Conservation (phyloP, 2,113 vertebrate genomes). For the Aythya baeri region DNA sequence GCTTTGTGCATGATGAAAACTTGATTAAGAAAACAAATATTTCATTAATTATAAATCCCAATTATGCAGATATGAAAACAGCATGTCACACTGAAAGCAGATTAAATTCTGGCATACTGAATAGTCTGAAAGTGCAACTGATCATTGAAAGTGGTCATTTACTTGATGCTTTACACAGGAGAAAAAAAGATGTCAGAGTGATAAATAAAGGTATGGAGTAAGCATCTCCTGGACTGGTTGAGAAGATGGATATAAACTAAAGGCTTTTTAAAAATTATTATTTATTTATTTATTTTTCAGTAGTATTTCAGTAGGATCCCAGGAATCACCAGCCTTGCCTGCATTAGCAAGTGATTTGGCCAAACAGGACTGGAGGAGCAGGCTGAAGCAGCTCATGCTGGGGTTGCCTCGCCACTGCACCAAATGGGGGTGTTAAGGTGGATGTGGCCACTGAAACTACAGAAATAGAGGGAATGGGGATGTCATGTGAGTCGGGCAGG, state of each 20-base stretch:
- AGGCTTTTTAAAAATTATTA: too few species aligned
- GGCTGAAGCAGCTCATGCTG: background rate
- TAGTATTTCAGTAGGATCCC: background rate
- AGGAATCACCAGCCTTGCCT: background rate
- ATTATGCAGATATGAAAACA: background rate
- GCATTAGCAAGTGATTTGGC: background rate
- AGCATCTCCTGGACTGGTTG: background rate
- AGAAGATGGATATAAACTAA: background rate
- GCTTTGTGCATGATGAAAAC: background rate
- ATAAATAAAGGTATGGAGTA: background rate
- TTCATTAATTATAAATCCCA: background rate
- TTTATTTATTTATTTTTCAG: background rate
- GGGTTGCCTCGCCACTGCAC: background rate
- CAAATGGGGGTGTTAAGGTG: background rate
- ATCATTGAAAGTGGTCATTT: background rate
- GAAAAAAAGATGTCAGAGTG: background rate
- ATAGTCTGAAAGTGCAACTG: background rate
- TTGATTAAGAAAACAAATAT: background rate
- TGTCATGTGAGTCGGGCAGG: rapidly evolving
- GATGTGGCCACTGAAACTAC: background rate
- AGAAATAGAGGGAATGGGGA: background rate
- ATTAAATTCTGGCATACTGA: background rate
- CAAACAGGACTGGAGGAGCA: background rate
- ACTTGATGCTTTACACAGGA: background rate
- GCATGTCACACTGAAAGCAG: background rate